Evolutionary conservation across 2,797 vertebrate species (phyloP).

Genomic region (Phrynocephalus guinanensis): DNA sequence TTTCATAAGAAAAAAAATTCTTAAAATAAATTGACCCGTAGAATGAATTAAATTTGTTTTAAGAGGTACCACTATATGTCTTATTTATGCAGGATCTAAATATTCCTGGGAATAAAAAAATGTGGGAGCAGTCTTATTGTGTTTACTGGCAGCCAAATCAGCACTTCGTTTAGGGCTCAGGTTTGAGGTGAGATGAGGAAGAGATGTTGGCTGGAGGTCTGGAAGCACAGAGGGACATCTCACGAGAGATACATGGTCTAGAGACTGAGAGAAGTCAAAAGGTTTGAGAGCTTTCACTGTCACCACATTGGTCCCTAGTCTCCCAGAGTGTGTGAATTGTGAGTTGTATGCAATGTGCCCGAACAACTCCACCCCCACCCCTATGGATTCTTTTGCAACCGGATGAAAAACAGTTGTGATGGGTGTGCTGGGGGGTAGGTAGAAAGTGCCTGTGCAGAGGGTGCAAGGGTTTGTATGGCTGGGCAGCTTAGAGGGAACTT

Average conservation of each 20-base stretch:
- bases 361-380: too few species aligned
- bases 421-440: too few species aligned
- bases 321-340: neutral
- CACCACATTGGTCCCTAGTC: neutral
- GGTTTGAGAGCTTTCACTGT: neutral
- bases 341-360: too few species aligned
- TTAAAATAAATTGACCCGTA: too few species aligned
- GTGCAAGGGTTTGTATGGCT: too few species aligned
- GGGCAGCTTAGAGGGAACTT: too few species aligned
- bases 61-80: neutral
- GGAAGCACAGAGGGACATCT: neutral
- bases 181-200: neutral
- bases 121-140: neutral
- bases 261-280: too few species aligned
- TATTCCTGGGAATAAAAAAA: neutral
- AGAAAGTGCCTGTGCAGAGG: too few species aligned
- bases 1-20: too few species aligned
- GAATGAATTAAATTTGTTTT: too few species aligned
- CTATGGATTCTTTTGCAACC: too few species aligned
- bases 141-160: neutral
- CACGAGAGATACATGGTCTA: neutral
- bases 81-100: neutral
- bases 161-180: neutral
- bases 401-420: too few species aligned
- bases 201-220: neutral